A percentile compares a stretch with the other conserved stretches of the same genome.
Evolutionary conservation across 2,888 invertebrate genomes (phyloP).

Genomic region (Drosophila conformis): DNA sequence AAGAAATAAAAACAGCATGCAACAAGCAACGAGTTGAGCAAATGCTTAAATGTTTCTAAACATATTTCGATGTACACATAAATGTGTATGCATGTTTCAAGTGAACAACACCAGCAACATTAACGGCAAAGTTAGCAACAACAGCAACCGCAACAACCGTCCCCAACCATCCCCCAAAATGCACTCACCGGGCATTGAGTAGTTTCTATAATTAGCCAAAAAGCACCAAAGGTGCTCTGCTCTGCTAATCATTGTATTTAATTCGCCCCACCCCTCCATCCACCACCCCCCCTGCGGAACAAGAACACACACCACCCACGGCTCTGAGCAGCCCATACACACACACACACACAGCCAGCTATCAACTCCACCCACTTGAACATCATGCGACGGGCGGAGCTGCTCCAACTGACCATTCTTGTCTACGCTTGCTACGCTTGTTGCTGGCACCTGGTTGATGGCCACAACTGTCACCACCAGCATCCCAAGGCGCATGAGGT

Average conservation of each 20-base stretch:
- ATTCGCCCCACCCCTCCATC: not conserved
- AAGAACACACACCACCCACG: not conserved
- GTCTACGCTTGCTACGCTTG: constrained; percentile 35
- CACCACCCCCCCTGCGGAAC: not conserved
- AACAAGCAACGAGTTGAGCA: constrained; percentile 39
- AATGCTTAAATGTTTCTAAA: constrained; percentile 40
- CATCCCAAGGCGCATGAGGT: constrained; percentile 90
- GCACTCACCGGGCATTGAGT: constrained; percentile 34
- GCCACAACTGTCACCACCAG: constrained; percentile 87
- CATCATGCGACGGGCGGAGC: constrained; percentile 33
- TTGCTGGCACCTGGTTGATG: constrained; percentile 35
- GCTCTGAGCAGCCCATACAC: constrained; percentile 1
- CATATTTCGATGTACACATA: constrained; percentile 5
- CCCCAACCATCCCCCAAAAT: constrained; percentile 30
- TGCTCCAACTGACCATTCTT: constrained; percentile 35
- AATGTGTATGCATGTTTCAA: constrained; percentile 32
- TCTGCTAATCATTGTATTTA: constrained; percentile 1
- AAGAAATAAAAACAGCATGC: constrained; percentile 44
- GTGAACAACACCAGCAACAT: constrained; percentile 24
- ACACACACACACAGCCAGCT: not conserved
- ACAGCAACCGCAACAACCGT: constrained; percentile 19
- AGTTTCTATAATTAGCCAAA: constrained; percentile 49
- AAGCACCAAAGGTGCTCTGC: constrained; percentile 10
- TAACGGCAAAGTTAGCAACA: constrained; percentile 18
- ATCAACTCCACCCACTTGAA: constrained; percentile 17